Evolutionary conservation across 2,797 vertebrate genomes (phyloP).

Genomic region (Huso huso): DNA sequence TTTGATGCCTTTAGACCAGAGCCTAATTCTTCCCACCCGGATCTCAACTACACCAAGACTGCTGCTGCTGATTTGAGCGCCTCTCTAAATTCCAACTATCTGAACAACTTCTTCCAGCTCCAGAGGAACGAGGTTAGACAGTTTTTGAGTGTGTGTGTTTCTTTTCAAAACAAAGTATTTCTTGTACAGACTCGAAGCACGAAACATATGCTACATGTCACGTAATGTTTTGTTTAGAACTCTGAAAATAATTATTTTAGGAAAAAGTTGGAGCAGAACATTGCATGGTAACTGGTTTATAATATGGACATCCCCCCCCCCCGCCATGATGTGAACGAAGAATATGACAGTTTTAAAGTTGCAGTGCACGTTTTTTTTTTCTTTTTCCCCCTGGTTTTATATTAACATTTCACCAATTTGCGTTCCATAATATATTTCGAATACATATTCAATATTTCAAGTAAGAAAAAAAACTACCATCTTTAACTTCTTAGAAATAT

Average conservation of each 20-base stretch:
- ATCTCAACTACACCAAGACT: slow-evolving; percentile 82
- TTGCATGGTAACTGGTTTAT: neutral
- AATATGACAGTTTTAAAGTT: neutral
- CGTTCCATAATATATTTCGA: too few relatives aligned
- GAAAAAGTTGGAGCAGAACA: neutral
- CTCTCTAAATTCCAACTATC: slow-evolving; percentile 87
- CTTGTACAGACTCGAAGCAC: too few relatives aligned
- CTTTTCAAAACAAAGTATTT: neutral
- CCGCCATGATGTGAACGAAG: slow-evolving; percentile 33
- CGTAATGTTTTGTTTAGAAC: neutral
- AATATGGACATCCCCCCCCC: neutral
- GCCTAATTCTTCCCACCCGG: slow-evolving; percentile 79
- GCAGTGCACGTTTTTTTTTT: too few relatives aligned
- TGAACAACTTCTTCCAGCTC: slow-evolving; percentile 84
- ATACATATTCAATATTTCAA: too few relatives aligned
- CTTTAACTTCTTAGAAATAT: too few relatives aligned
- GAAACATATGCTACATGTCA: neutral
- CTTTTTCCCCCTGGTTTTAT: too few relatives aligned
- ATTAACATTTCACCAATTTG: too few relatives aligned
- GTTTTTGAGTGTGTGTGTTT: neutral
- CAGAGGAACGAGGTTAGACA: slow-evolving; percentile 84
- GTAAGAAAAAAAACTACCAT: too few relatives aligned
- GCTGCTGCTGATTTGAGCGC: slow-evolving; percentile 80
- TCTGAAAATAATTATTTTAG: neutral
- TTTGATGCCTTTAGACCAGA: slow-evolving; percentile 97